Base-by-base conservation (phyloP, 1,140 invertebrate species). In the Semibalanus balanoides region DNA sequence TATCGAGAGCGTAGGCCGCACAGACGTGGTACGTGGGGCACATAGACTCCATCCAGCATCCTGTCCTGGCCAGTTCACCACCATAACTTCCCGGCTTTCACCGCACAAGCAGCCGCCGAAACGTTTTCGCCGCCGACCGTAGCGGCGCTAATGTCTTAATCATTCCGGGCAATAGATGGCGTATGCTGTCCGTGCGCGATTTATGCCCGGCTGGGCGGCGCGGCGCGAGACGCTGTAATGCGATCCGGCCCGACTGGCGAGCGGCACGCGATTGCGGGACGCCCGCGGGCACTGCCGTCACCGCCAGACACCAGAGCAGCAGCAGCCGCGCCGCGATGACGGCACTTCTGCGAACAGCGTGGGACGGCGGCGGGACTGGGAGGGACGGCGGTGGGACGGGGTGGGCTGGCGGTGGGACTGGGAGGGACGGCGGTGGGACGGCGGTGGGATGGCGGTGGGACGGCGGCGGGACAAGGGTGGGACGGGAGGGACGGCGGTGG, bases 61-160 rank as follows among this genome's bases (percentile, higher is more conserved):
- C 35, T 5, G 35, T 40, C 35, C 35, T 40, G 35, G 35, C 35
- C 35, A 40, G 17, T 40, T 40, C 35, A 40, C 35, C 35, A 40
- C 35, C 35, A 17, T 17, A 40, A 17, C 35, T 19, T 11, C 1
- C 14, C 51, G 22, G 11, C 51, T 64, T 64, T 64, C 51, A 64
- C 51, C 35, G 51, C 51, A 19, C 51, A 7, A 19, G 51, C 51
- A 7, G 51, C 11, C 51, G 51, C 51, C 51, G 51, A 1, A 1
- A 11, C 51, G 51, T 30, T 69, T 75, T 51, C 74, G 84, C 83
- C 85, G 82, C 83, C 82, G 83, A 81, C 79, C 83, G 83, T 85
- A 84, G 84, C 83, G 82, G 82, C 83, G 80, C 80, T 79, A 78
- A 78, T 79, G 80, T 77, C 77, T 81, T 79, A 81, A 79, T 79